Evolutionary conservation across 2,797 vertebrate species (phyloP).

Genomic region (Rhodeus uyekii): DNA sequence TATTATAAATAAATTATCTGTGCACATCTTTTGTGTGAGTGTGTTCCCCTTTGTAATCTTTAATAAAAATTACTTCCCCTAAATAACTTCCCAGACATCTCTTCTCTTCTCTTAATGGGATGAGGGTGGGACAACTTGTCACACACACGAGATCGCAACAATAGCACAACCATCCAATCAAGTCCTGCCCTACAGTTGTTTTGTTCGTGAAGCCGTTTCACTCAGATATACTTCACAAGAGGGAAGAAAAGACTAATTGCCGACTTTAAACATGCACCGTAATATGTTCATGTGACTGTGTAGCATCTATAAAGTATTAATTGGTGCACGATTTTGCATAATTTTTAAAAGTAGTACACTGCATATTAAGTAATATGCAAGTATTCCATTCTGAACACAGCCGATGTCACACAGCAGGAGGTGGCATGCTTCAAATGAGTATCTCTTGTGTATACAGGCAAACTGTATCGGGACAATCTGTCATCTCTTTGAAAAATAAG

Average conservation of each 20-base stretch:
- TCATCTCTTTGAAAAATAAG: slow-evolving; percentile 21
- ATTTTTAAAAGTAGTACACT: neutral
- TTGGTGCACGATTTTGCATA: neutral
- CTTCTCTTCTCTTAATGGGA: too few species aligned
- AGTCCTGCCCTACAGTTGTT: too few species aligned
- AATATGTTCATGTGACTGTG: neutral
- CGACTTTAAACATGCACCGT: neutral
- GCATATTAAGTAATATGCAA: slow-evolving; percentile 14
- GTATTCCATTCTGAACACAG: neutral
- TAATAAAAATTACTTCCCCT: too few species aligned
- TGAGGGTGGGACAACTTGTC: too few species aligned
- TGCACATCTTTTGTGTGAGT: too few species aligned
- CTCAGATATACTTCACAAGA: neutral
- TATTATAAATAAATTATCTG: too few species aligned
- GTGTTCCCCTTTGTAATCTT: too few species aligned
- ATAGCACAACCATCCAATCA: too few species aligned
- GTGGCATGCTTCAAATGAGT: neutral
- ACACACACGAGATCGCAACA: too few species aligned
- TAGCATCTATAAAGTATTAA: neutral
- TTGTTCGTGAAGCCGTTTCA: neutral
- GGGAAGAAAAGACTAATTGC: neutral
- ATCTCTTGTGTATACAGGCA: slow-evolving; percentile 1
- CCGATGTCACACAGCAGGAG: slow-evolving; percentile 1
- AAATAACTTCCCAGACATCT: too few species aligned
- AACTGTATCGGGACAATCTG: slow-evolving; percentile 12